These are phyloP conservation scores for Ornithorhynchus anatinus DNA, from an alignment of 2,113 vertebrate genomes.

Conservation along the genomic window DNA sequence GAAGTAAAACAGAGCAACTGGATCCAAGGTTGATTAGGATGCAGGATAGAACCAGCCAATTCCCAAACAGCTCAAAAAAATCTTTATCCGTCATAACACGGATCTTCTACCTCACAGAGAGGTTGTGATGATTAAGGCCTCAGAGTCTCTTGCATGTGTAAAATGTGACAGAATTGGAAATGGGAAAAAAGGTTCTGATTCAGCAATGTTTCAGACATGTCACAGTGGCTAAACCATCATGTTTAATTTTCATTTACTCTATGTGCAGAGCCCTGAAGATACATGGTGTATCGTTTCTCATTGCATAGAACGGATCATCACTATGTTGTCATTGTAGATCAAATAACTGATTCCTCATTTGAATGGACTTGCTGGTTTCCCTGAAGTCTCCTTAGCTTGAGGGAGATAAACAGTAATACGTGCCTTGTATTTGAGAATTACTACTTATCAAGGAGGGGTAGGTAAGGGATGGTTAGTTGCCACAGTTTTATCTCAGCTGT, in stretches of 20 bases:
- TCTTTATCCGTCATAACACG: no score
- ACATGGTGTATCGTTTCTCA: not conserved
- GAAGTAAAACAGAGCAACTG: no score
- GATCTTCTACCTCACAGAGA: no score
- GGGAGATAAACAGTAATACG: not conserved
- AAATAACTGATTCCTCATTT: conserved; percentile 29
- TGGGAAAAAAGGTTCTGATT: not conserved
- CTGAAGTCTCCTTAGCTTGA: not conserved
- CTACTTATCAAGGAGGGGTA: conserved; percentile 29
- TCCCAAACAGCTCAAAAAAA: no score
- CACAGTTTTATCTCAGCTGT: not conserved
- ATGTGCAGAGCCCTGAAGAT: not conserved
- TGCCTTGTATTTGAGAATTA: conserved; percentile 11
- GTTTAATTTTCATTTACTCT: not conserved
- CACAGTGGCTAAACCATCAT: not conserved
- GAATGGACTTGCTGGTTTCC: conserved; percentile 30
- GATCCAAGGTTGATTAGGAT: no score
- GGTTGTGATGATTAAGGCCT: no score
- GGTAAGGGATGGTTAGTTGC: not conserved
- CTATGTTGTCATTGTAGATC: not conserved
- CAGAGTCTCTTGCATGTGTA: no score
- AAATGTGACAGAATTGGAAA: no score
- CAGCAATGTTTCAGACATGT: not conserved
- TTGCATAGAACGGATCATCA: not conserved
- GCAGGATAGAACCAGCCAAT: no score